Evolutionary conservation across 2,888 invertebrate species (phyloP).

Genomic region (Agonum fuliginosum): DNA sequence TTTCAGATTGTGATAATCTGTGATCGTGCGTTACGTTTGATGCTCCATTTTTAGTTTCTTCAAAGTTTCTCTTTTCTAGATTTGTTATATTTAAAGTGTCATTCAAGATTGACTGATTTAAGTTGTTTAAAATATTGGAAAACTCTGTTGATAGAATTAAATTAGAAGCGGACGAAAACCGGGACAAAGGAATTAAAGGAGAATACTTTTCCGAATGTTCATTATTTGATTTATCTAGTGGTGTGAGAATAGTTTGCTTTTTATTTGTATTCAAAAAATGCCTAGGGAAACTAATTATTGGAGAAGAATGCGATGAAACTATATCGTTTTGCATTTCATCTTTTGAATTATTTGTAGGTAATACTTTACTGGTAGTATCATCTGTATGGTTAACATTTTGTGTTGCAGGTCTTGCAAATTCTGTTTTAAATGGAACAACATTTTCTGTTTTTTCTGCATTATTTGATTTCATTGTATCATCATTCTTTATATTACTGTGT

Average conservation of each 20-base stretch:
- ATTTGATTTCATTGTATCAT: no score
- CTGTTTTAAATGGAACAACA: no score
- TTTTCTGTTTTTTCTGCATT: not conserved
- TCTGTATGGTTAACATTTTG: no score
- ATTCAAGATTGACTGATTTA: conserved; percentile 2
- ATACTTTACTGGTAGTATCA: not conserved
- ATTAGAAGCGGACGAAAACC: conserved; percentile 1
- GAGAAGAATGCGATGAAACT: not conserved
- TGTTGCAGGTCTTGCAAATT: no score
- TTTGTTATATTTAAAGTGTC: not conserved
- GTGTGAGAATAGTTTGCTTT: not conserved
- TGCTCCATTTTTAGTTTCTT: not conserved
- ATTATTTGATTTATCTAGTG: no score
- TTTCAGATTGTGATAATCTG: not conserved
- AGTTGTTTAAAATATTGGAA: not conserved
- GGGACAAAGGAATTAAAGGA: not conserved
- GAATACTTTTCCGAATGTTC: not conserved
- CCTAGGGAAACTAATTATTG: not conserved
- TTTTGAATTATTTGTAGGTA: not conserved
- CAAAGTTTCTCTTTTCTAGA: not conserved
- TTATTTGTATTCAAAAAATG: not conserved
- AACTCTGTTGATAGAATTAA: conserved; percentile 8
- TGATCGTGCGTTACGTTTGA: not conserved
- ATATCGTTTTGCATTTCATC: no score
- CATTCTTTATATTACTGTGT: not conserved